Base-by-base conservation (phyloP, 2,888 invertebrate species). In the Trichopria drosophilae region DNA sequence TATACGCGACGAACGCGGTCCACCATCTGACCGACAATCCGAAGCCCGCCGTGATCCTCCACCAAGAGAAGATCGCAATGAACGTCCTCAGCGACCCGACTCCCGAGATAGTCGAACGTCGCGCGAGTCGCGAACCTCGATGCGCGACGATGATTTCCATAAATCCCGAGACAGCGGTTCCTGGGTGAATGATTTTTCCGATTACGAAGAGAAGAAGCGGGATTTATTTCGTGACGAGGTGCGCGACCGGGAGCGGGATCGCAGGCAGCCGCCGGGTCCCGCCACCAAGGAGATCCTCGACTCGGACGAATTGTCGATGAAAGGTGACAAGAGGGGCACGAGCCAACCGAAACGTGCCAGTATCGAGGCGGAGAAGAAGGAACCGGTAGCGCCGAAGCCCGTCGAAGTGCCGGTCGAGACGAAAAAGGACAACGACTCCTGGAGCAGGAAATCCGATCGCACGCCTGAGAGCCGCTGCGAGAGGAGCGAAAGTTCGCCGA, bases 211-310 rank as follows among this genome's bases (percentile, higher is more conserved):
- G 13, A 73, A 67, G 26, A 73, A 73, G 48, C 69, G 72, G 6
- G 73, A 76, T 22, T 55, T 62, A 13, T 73, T 72, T 49, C 71
- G 69, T 23, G 73, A 73, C 20, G 75, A 75, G 29, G 60, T 61
- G 36, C 62, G 66, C 9, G 67, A 64, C n/a, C 63, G 72, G n/a
- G 66, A 62, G 3, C 48, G 57, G 10, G 70, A 72, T 12, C 66
- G 69, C 18, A 72, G 80, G 43, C 76, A 77, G 53, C 80, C 82
- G n/a, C 81, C 82, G 1, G 82, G 81, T 13, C 82, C 83, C 1
- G 81, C 83, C 7, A 83, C 82, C 0, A 78, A 81, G 53, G 83
- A 84, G 47, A 80, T 81, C 58, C 75, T 84, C 13, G 82, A 82
- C 63, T 82, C 82, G 1, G 81, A 81, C 29, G 82, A 82, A 66